Evolutionary conservation across 2,797 vertebrate genomes (phyloP), one percentile per base, ranked within the genome.

Genomic region (Thaleichthys pacificus): DNA sequence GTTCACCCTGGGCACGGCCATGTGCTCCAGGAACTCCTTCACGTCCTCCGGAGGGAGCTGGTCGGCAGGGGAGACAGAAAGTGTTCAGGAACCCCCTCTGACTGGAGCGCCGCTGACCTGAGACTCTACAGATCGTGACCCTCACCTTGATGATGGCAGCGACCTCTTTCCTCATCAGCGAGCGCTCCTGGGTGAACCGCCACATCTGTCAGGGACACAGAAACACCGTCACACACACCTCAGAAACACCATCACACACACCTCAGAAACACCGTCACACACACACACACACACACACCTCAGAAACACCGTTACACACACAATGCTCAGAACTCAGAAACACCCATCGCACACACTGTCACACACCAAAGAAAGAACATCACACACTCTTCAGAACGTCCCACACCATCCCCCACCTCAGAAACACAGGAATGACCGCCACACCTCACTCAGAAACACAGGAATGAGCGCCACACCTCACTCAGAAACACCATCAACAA

Each of bases 1-100:
- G 91, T 98, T 98, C 83, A 97, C 83, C 61, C 96, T 93, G 57
- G 97, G 94, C 66, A 92, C 87, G 0, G 97, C 93, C 92, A 99
- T 96, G 68, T 99, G 98, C 85, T 99, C 97, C 82, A 99, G 88
- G 78, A 99, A 98, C 86, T 99, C 98, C 85, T 97, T 99, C 84
- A 99, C 97, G 1, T 99, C 98, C 89, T 99, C 98, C 0, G 97
- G 95, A 38, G 97, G 96, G 80, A 99, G 96, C 98, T 99, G 82
- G 5, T 42, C 12, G 51, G 70, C 26, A 26, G 2, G 14, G 42
- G 42, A 47, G 9, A 47, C 9, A 47, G 42, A 12, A 11, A 47
- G 42, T 47, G 42, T 12, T 47, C 42, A 47, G n/a, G 57, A n/a
- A 58, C 1, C 19, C 2, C 3, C 4, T 30, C 28, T 4, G 28